Evolutionary conservation across 1,140 invertebrate species (phyloP), one percentile per base, ranked within the genome.

Genomic region (Orchesella cincta): DNA sequence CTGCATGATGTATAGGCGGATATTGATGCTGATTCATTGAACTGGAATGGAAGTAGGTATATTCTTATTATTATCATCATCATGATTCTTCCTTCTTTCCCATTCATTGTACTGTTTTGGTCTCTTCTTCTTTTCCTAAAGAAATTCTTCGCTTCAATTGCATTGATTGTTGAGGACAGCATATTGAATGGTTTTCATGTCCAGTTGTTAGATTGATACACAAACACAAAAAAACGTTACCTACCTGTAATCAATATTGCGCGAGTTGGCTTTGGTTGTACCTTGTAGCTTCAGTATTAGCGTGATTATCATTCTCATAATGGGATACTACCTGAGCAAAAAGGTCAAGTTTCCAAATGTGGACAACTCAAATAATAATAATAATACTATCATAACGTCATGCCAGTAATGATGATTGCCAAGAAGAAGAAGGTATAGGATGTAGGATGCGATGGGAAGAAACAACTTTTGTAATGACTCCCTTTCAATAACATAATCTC

Each of bases 321-420:
- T 12, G 8, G 20, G 8, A 46, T 46, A 20, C 20, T 12, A 14
- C 14, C 14, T 23, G 5, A 57, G 23, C 52, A 57, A 26, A n/a
- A 26, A n/a, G 52, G 23, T 57, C 52, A 57, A 57, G 52, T 57
- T 57, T 57, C 52, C 52, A 57, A 57, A 57, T 57, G 14, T 57
- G 52, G 52, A 14, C 23, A 57, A 57, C 12, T 57, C 52, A 57
- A 57, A 57, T 57, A 57, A 57, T 26, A 12, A 57, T 57, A 12
- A 57, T 57, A 12, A 23, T 57, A 23, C 3, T 26, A n/a, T 12
- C 39, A 46, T 12, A 46, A 14, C 52, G 14, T 57, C 52, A 57
- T 57, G 5, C 12, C 23, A 26, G 52, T n/a, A 57, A 57, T 57
- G n/a, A n/a, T n/a, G n/a, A n/a, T n/a, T n/a, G n/a, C n/a, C n/a